Evolutionary conservation across 2,888 invertebrate genomes (phyloP), one percentile per base, ranked within the genome.

Genomic region (Dermolepida albohirtum): DNA sequence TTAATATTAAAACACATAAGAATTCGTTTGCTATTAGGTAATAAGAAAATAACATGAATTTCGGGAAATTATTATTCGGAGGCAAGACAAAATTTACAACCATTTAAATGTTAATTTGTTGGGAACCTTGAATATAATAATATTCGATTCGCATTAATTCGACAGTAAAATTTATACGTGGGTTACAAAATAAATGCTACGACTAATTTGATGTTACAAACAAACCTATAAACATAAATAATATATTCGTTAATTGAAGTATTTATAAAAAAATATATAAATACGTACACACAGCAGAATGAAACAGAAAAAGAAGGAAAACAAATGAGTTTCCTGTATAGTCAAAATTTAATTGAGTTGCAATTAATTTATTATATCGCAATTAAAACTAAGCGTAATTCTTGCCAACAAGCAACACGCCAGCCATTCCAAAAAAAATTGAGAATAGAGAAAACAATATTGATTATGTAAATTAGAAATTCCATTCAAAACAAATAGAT

Each of bases 61-160:
- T 44, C 43, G 14, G 16, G 14, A 16, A 10, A 29, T 62, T 47
- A 62, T 47, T 47, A 62, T 62, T 47, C 59, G 14, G 34, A 34
- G 34, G 34, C 17, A 17, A 59, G 11, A 7, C 34, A 43, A 62
- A 34, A 62, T 47, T 62, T 62, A 62, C 59, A 29, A 62, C 16
- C 59, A 47, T 62, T 62, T 62, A 62, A 43, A 62, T 62, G 59
- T 34, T 62, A 62, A 62, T 62, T 47, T 47, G 59, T 47, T 47
- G 34, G 47, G 47, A 62, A 34, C 59, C 59, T 62, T 62, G 59
- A 43, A 12, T 47, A 44, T 47, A 62, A 62, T 34, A 47, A 11
- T 34, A 39, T 47, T 62, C 59, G 59, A 62, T 39, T 62, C 47
- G 44, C 47, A 62, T 62, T 62, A 62, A 62, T 62, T 47, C 44